Base-by-base conservation (phyloP, 2,797 vertebrate species). In the Alectoris magna region DNA sequence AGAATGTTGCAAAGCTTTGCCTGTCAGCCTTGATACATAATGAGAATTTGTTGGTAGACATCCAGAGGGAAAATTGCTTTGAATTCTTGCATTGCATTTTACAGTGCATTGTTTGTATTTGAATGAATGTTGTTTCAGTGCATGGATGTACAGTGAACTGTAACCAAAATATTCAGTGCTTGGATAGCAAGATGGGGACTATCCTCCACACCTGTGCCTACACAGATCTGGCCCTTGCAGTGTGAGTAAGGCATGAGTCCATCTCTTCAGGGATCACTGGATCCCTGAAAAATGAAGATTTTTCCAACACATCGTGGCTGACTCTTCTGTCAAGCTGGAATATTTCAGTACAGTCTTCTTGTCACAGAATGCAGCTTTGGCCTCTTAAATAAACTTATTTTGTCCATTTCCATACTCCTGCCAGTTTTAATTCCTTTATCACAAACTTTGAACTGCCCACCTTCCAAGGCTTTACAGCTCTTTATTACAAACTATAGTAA, bases 21-120 rank as follows among this genome's bases (percentile, higher is more conserved):
- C 74, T 88, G 43, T 86, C 80, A 88, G 84, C 70, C 73, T 83
- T 90, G 84, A 83, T 79, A 83, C n/a, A 68, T 66, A 75, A 88
- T 80, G 51, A 91, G 82, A 83, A 77, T 83, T 88, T 93, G 44
- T 58, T 93, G 85, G 82, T 86, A 76, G 73, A 71, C 75, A 76
- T 91, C 87, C 84, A 91, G 83, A 76, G 48, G 21, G 76, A 76
- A 88, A 84, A 78, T 31, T 27, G 56, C 31, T 87, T 76, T 76
- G 55, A 86, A 39, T 94, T 84, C 64, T 90, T 86, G 18, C 23
- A 6, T 27, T 36, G 64, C 75, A 76, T 93, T 91, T 88, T 73
- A 79, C 81, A 70, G 79, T 62, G 51, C 60, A 56, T 38, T 46
- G 31, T 76, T 92, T 68, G 23, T 49, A 19, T 70, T 62, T 18